Evolutionary conservation across 2,888 invertebrate genomes (phyloP).

Genomic region (Leucoma salicis): DNA sequence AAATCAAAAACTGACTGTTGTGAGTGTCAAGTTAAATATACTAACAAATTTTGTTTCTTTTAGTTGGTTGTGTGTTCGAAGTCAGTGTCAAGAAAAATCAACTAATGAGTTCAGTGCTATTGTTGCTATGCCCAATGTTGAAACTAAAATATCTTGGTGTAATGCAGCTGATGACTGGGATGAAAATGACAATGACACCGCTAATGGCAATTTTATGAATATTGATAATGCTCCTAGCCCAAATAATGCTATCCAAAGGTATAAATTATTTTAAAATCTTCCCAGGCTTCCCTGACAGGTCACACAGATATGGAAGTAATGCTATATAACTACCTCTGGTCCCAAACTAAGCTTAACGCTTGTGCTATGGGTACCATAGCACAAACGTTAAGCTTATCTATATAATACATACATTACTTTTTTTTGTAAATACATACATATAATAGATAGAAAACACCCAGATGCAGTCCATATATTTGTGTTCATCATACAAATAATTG

Average conservation of each 20-base stretch:
- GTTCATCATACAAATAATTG: no score
- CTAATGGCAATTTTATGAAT: conserved; percentile 87
- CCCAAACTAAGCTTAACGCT: no score
- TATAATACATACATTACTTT: no score
- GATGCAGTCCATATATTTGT: no score
- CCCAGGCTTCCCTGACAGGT: no score
- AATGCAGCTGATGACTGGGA: conserved; percentile 89
- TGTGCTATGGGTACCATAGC: no score
- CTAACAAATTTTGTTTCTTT: neutral
- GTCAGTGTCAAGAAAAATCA: conserved; percentile 85
- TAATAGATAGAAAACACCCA: no score
- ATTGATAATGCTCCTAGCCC: conserved; percentile 79
- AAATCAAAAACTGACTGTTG: no score
- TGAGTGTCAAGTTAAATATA: neutral
- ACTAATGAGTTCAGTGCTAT: conserved; percentile 44
- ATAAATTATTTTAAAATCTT: neutral
- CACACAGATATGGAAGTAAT: no score
- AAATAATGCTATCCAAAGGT: conserved; percentile 69
- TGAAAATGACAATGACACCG: conserved; percentile 83
- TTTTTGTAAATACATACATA: no score
- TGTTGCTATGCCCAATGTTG: conserved; percentile 57
- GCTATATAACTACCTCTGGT: no score
- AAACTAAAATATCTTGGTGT: conserved; percentile 85
- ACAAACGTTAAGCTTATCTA: no score
- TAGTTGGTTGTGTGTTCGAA: conserved; percentile 90